Evolutionary conservation across 2,113 vertebrate genomes (phyloP).

Genomic region (Dascyllus trimaculatus): DNA sequence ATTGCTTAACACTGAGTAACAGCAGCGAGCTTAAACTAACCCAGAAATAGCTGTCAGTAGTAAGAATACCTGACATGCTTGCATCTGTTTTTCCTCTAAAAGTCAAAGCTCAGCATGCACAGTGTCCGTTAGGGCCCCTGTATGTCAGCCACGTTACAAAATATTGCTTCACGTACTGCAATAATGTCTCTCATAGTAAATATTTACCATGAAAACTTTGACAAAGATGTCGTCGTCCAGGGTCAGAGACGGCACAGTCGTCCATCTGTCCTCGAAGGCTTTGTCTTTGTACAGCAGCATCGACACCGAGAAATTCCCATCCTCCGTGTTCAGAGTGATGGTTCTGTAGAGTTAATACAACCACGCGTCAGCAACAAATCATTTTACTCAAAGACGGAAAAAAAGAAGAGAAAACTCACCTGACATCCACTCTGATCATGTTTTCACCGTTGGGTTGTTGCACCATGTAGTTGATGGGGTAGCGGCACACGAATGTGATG

Average conservation of each 20-base stretch:
- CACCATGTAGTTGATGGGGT: conserved; percentile 85
- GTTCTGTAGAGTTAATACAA: conserved; percentile 64
- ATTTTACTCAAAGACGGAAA: background rate
- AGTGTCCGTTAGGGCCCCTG: background rate
- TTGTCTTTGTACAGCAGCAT: conserved; percentile 85
- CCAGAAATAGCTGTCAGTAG: conserved; percentile 57
- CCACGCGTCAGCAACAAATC: background rate
- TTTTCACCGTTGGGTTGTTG: conserved; percentile 83
- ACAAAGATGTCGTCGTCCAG: conserved; percentile 86
- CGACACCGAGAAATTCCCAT: conserved; percentile 86
- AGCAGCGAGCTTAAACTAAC: background rate
- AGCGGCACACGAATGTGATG: conserved; percentile 85
- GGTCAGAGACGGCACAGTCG: conserved; percentile 80
- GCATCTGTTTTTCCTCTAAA: conserved; percentile 6
- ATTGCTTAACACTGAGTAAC: conserved; percentile 58
- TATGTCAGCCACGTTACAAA: no score
- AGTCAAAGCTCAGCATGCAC: background rate
- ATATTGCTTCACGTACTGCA: no score
- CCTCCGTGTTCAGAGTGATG: conserved; percentile 85
- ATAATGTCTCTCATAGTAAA: no score
- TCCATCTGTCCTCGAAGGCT: conserved; percentile 83
- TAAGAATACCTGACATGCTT: background rate
- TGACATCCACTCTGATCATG: conserved; percentile 82
- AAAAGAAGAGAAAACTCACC: conserved; percentile 40
- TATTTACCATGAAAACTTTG: conserved; percentile 84